phyloP scores from a whole-genome alignment of 2,797 vertebrate species.

The Falco naumanni region DNA sequence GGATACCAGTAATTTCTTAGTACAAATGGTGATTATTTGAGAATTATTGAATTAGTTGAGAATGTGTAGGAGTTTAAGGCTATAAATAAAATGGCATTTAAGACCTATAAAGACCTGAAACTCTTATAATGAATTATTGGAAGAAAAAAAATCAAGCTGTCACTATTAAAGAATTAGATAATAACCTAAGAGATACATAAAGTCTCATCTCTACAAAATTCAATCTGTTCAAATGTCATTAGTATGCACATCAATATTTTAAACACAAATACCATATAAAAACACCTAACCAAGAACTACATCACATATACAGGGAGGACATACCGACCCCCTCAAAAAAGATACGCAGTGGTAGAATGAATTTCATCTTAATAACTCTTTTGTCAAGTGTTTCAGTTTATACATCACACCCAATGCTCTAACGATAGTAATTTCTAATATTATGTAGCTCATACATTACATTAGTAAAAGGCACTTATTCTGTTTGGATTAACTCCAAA shows the following conservation, averaged over 20 bases:
- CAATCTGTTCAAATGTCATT: background rate
- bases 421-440: background rate
- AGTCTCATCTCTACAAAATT: background rate
- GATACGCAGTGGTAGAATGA: background rate
- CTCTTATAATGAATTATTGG: background rate
- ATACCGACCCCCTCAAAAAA: rapidly evolving
- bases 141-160: background rate
- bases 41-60: background rate
- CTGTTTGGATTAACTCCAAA: background rate
- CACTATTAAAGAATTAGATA: background rate
- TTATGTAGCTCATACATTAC: background rate
- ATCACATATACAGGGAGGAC: background rate
- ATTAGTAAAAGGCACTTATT: background rate
- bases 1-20: background rate
- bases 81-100: background rate
- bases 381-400: background rate
- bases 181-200: background rate
- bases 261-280: background rate
- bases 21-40: background rate
- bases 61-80: background rate
- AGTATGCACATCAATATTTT: background rate
- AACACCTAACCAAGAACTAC: background rate
- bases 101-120: background rate
- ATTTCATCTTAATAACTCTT: background rate
- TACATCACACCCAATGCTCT: background rate